These are phyloP conservation scores for Ormia ochracea DNA, from an alignment of 2,888 invertebrate genomes.

Conservation along the genomic window DNA sequence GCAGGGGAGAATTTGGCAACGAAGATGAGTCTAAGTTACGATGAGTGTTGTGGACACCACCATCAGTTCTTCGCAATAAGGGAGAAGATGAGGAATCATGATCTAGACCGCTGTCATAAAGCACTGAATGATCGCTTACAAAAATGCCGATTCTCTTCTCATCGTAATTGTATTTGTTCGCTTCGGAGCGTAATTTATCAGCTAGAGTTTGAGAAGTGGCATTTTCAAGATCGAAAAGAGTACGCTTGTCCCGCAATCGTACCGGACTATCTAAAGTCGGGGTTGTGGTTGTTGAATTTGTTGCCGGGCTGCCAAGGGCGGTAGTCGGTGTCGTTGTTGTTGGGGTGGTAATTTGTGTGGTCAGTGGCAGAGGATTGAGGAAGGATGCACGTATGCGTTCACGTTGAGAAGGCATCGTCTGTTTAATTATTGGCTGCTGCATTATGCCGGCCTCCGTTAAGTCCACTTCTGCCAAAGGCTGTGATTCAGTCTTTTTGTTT, in stretches of 20 bases:
- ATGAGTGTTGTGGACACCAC: constrained; percentile 61
- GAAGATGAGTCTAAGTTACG: constrained; percentile 66
- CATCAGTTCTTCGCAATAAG: constrained; percentile 36
- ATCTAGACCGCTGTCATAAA: constrained; percentile 51
- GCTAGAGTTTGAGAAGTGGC: constrained; percentile 69
- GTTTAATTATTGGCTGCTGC: constrained; percentile 62
- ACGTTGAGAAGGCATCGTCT: constrained; percentile 43
- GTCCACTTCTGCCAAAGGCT: constrained; percentile 44
- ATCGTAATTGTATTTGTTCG: constrained; percentile 69
- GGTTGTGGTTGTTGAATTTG: constrained; percentile 75
- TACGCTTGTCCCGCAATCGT: constrained; percentile 75
- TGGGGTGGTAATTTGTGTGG: constrained; percentile 6
- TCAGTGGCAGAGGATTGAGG: constrained; percentile 60
- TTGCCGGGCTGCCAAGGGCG: not conserved
- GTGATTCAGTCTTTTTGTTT: constrained; percentile 68
- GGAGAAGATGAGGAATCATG: constrained; percentile 45
- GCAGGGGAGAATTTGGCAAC: constrained; percentile 66
- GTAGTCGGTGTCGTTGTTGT: not conserved
- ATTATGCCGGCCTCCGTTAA: constrained; percentile 52
- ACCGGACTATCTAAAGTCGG: constrained; percentile 73
- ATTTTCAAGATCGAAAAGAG: constrained; percentile 72
- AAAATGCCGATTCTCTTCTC: constrained; percentile 56
- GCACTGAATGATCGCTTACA: constrained; percentile 29
- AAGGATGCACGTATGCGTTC: constrained; percentile 47
- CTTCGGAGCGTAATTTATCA: constrained; percentile 71